A percentile compares a stretch with the other conserved stretches of the same genome.
Conservation (phyloP, 2,797 vertebrate genomes). For the Characodon lateralis region DNA sequence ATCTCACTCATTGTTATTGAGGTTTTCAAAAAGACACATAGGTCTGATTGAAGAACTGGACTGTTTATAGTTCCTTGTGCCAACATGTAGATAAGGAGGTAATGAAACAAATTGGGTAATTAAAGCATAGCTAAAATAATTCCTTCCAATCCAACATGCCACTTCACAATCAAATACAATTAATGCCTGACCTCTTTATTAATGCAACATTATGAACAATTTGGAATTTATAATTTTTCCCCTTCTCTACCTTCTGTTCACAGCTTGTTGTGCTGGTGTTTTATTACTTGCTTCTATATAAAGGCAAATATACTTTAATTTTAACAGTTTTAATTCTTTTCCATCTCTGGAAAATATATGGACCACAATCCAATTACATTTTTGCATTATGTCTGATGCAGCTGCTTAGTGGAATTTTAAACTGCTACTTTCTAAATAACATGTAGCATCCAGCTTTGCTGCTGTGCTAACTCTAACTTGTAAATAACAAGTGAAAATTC, state of each 20-base stretch:
- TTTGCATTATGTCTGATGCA: not conserved
- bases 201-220: constrained; percentile 24
- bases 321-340: not conserved
- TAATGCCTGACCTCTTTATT: constrained; percentile 26
- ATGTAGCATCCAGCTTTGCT: not conserved
- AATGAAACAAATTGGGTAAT: constrained; percentile 37
- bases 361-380: not conserved
- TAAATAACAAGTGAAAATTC: not conserved
- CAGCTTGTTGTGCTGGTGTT: not conserved
- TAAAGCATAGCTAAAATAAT: constrained; percentile 25
- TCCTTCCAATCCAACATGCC: constrained; percentile 35
- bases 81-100: constrained; percentile 30
- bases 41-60: constrained; percentile 28
- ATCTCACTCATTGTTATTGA: constrained; percentile 37
- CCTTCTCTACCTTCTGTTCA: not conserved
- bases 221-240: constrained; percentile 7
- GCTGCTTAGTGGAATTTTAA: not conserved
- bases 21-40: constrained; percentile 39
- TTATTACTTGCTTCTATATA: not conserved
- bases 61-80: constrained; percentile 16
- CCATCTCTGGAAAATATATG: not conserved
- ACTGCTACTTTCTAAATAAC: not conserved
- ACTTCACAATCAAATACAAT: constrained; percentile 35
- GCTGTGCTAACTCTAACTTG: not conserved
- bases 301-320: too few relatives aligned